phyloP scores from a whole-genome alignment of 2,888 invertebrate species.

The Punctoribates punctum region DNA sequence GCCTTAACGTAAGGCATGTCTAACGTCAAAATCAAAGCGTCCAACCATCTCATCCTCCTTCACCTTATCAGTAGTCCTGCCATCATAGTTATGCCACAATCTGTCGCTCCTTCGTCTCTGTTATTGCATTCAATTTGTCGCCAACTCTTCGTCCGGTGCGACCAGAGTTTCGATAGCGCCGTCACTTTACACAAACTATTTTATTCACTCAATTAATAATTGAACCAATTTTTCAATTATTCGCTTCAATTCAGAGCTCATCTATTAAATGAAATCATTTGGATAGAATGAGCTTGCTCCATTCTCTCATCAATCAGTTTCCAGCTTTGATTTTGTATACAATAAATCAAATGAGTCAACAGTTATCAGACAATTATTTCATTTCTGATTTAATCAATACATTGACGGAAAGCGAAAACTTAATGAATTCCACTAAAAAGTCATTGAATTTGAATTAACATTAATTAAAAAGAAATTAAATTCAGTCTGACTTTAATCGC shows the following conservation, averaged over 20 bases:
- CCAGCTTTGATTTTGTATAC: no score
- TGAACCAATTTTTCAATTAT: no score
- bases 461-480: not conserved
- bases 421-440: not conserved
- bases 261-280: not conserved
- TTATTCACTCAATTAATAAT: no score
- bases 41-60: slow-evolving; percentile 22
- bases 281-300: not conserved
- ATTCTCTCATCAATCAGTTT: not conserved
- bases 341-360: no score
- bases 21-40: slow-evolving; percentile 20
- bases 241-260: no score
- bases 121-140: slow-evolving; percentile 7
- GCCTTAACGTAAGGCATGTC: slow-evolving; percentile 9
- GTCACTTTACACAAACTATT: not conserved
- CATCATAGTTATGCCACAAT: slow-evolving; percentile 17
- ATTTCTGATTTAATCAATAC: no score
- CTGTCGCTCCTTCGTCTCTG: slow-evolving; percentile 7
- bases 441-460: slow-evolving; percentile 6
- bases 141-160: not conserved
- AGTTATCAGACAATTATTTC: no score
- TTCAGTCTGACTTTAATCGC: not conserved
- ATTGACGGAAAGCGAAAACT: no score
- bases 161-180: not conserved
- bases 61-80: slow-evolving; percentile 28